Evolutionary conservation across 2,888 invertebrate genomes (phyloP), one percentile per base, ranked within the genome.

Genomic region (Drosophila acutilabella): DNA sequence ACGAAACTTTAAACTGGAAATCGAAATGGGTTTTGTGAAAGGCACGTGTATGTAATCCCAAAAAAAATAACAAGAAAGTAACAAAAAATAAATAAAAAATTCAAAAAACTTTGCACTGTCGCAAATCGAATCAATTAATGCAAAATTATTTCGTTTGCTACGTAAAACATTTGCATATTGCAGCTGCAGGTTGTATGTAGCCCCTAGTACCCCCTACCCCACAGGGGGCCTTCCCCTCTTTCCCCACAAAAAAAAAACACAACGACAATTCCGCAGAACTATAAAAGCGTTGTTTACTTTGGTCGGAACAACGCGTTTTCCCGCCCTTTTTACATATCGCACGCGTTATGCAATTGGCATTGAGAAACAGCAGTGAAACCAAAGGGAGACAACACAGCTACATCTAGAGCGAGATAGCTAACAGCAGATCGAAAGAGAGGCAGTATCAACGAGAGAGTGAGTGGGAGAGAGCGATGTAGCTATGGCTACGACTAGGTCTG

Each of bases 151-250:
- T 76, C 60, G 69, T 58, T 77, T 71, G 61, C 80, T 74, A 84
- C 88, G 88, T 88, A 84, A 84, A 64, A 67, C 67, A 85, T 88
- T 83, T 80, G 71, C 88, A 85, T 82, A 74, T 66, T 88, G 78
- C 88, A 80, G 71, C 77, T 77, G 81, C 78, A 75, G 81, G 68
- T 72, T 60, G 69, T 26, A 40, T 30, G 11, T 6, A 20, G 33
- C 48, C 41, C 36, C 38, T 40, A 8, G n/a, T 53, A 18, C 18
- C 42, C 47, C 48, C 30, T 20, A 33, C n/a, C 20, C 13, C 38
- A 10, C 5, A 2, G 4, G 36, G 36, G 36, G 36, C 0, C 11
- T 36, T 13, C 36, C 36, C 36, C 36, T 36, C 36, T 36, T 11
- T 13, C 13, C 30, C 30, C 30, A 26, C 8, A 30, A 8, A 13